A percentile compares a stretch with the other conserved stretches of the same genome.
These are phyloP conservation scores for Lycorma delicatula DNA, from an alignment of 1,140 invertebrate genomes.

Conservation along the genomic window DNA sequence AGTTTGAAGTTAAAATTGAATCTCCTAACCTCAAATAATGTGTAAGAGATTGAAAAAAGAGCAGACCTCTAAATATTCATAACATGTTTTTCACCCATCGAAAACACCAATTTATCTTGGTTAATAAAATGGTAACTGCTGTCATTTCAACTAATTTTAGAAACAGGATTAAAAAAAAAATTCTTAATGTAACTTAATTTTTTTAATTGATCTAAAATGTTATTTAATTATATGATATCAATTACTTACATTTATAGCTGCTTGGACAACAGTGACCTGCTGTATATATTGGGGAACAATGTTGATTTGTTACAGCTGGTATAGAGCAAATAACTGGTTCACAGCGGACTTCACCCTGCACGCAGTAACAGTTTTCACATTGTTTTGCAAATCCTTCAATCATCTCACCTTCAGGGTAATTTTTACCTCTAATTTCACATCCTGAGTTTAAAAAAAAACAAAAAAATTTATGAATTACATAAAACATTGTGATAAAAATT, in stretches of 20 bases:
- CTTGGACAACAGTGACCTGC: constrained; percentile 74
- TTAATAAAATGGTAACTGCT: too few species aligned
- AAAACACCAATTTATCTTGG: too few species aligned
- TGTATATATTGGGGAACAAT: constrained; percentile 64
- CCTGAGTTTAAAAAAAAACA: constrained; percentile 1
- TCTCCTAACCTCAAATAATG: too few species aligned
- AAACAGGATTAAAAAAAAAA: too few species aligned
- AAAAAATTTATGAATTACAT: too few species aligned
- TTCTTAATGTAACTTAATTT: not conserved
- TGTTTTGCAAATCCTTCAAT: constrained; percentile 49
- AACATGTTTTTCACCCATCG: too few species aligned
- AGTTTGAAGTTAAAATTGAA: too few species aligned
- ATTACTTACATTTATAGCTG: constrained; percentile 69
- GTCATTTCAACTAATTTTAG: too few species aligned
- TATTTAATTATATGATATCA: too few species aligned
- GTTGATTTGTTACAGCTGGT: constrained; percentile 45
- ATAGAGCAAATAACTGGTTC: constrained; percentile 65
- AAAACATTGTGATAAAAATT: too few species aligned
- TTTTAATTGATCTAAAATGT: not conserved
- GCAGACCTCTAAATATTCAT: too few species aligned
- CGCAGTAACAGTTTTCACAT: constrained; percentile 76
- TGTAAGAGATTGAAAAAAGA: too few species aligned
- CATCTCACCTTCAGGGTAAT: constrained; percentile 63
- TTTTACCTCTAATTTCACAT: constrained; percentile 51
- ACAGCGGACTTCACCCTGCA: constrained; percentile 61